A percentile compares a stretch with the other conserved stretches of the same genome.
Evolutionary conservation across 2,113 vertebrate species (phyloP).

Genomic region (Thalassarche chlororhynchos): DNA sequence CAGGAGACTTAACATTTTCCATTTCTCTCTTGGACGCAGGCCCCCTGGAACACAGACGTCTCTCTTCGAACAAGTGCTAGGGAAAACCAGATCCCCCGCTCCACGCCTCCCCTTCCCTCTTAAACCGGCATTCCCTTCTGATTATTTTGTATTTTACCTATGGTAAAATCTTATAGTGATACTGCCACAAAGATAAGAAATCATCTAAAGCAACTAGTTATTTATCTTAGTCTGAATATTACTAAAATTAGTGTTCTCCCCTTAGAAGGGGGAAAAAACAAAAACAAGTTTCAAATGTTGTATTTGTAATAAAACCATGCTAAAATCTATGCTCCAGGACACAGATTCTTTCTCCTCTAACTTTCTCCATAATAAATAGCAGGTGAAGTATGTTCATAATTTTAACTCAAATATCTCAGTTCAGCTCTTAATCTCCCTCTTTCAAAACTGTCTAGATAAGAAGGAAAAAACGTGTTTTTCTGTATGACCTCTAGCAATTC

Average conservation of each 20-base stretch:
- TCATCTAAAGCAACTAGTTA: background rate
- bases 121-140: background rate
- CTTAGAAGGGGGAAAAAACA: background rate
- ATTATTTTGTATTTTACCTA: background rate
- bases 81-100: background rate
- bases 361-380: background rate
- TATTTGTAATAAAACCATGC: background rate
- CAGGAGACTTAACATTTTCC: slow-evolving; percentile 18
- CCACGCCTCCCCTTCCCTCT: background rate
- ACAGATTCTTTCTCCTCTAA: background rate
- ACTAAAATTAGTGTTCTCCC: background rate
- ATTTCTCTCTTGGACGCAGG: background rate
- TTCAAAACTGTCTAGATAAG: slow-evolving; percentile 2
- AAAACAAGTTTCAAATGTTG: background rate
- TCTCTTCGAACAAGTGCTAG: background rate
- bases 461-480: background rate
- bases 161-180: background rate
- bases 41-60: background rate
- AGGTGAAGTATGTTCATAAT: background rate
- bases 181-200: background rate
- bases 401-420: background rate
- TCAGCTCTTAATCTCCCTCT: slow-evolving; percentile 16
- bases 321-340: background rate
- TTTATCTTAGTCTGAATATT: background rate
- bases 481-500: background rate